Evolutionary conservation across 2,797 vertebrate species (phyloP).

Genomic region (Choloepus didactylus): DNA sequence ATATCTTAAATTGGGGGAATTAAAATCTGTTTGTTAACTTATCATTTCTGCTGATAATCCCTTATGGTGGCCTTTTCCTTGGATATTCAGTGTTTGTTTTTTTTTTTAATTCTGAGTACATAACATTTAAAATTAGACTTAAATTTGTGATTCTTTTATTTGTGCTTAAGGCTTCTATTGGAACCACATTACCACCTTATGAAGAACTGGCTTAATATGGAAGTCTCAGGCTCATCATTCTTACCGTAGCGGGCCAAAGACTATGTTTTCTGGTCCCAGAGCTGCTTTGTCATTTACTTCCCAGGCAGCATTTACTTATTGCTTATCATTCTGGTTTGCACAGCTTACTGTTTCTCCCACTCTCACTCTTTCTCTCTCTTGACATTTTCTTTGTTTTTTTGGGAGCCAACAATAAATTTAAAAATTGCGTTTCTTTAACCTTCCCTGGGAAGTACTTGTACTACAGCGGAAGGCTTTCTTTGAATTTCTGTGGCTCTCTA

Average conservation of each 20-base stretch:
- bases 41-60: background rate
- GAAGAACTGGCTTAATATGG: background rate
- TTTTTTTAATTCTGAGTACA: background rate
- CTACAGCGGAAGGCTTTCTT: background rate
- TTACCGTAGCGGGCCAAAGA: too few relatives aligned
- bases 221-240: background rate
- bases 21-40: background rate
- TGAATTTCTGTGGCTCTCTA: background rate
- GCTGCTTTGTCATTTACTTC: background rate
- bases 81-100: background rate
- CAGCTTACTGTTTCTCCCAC: background rate
- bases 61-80: background rate
- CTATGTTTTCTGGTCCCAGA: background rate
- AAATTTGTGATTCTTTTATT: background rate
- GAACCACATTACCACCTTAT: background rate
- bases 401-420: background rate
- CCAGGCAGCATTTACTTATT: background rate
- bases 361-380: background rate
- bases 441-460: background rate
- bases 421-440: background rate
- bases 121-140: background rate
- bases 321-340: background rate
- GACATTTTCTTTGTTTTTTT: background rate
- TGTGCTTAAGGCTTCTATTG: background rate
- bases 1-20: background rate